These are phyloP conservation scores for Carabus problematicus DNA, from an alignment of 2,888 invertebrate genomes.

Conservation along the genomic window DNA sequence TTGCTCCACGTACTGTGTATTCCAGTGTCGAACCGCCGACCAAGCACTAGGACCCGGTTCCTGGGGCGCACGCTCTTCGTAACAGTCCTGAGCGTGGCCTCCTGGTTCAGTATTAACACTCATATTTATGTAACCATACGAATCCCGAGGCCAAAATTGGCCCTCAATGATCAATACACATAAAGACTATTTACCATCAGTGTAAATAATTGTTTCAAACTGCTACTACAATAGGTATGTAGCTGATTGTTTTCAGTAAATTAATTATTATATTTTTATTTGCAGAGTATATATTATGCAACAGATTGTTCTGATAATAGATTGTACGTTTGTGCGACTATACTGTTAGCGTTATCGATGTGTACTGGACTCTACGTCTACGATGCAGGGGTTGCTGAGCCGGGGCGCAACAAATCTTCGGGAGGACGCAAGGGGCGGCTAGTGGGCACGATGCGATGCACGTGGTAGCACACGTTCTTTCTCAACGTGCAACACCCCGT, in stretches of 20 bases:
- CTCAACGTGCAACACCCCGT: conserved; percentile 30
- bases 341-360: neutral
- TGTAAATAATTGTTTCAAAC: too few relatives aligned
- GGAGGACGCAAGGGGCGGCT: conserved; percentile 17
- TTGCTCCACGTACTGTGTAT: conserved; percentile 15
- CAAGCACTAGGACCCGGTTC: conserved; percentile 25
- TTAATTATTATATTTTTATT: too few relatives aligned
- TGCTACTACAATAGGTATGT: too few relatives aligned
- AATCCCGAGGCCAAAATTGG: conserved; percentile 41
- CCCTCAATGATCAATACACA: conserved; percentile 30
- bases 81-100: conserved; percentile 12
- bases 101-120: conserved; percentile 23
- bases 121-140: conserved; percentile 42
- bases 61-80: conserved; percentile 1
- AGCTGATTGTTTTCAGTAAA: too few relatives aligned
- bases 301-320: too few relatives aligned
- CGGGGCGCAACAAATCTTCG: neutral
- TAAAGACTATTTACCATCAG: neutral
- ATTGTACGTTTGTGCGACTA: too few relatives aligned
- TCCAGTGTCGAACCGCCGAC: conserved; percentile 19
- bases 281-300: too few relatives aligned
- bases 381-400: conserved; percentile 12
- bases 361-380: conserved; percentile 3
- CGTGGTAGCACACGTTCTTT: conserved; percentile 35
- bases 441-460: conserved; percentile 22